Percentiles rank a stretch among this genome's conserved stretches.
These are phyloP conservation scores for Drosophila neoperkinsi DNA, from an alignment of 2,888 invertebrate species.

Conservation along the genomic window DNA sequence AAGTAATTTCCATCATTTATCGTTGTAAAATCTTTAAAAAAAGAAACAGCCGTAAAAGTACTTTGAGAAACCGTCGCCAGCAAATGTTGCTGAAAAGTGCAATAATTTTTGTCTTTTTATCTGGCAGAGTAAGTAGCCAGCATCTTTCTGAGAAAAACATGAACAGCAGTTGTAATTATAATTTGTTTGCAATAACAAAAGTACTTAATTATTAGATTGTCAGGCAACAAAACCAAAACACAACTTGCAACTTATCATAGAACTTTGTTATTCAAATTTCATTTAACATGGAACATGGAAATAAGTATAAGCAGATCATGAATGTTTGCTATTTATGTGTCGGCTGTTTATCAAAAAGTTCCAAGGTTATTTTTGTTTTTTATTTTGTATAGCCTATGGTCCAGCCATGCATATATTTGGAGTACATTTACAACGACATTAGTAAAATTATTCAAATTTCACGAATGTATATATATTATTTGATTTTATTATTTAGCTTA, in stretches of 20 bases:
- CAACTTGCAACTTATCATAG: constrained; percentile 6
- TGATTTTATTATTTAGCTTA: not conserved
- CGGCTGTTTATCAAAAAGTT: constrained; percentile 1
- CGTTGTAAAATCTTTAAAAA: constrained; percentile 46
- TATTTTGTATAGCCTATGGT: not conserved
- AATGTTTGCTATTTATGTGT: not conserved
- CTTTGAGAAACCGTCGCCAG: not conserved
- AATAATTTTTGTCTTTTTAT: constrained; percentile 60
- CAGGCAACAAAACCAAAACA: constrained; percentile 10
- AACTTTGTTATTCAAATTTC: constrained; percentile 28
- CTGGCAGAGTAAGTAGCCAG: constrained; percentile 23
- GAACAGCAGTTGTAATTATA: constrained; percentile 41
- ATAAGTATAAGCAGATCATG: not conserved
- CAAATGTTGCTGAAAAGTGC: constrained; percentile 54
- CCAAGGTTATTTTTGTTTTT: not conserved
- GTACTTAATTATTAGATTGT: constrained; percentile 37
- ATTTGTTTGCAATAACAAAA: constrained; percentile 43
- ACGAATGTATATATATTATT: not conserved
- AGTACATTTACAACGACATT: not conserved
- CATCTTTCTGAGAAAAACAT: constrained; percentile 19
- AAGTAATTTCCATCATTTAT: constrained; percentile 47
- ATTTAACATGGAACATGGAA: constrained; percentile 10
- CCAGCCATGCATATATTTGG: not conserved
- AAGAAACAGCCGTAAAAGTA: constrained; percentile 37
- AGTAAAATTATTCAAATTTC: not conserved